Percentiles rank a stretch among this genome's conserved stretches.
Conservation (phyloP, 2,797 vertebrate genomes). For the Peromyscus melanophrys region DNA sequence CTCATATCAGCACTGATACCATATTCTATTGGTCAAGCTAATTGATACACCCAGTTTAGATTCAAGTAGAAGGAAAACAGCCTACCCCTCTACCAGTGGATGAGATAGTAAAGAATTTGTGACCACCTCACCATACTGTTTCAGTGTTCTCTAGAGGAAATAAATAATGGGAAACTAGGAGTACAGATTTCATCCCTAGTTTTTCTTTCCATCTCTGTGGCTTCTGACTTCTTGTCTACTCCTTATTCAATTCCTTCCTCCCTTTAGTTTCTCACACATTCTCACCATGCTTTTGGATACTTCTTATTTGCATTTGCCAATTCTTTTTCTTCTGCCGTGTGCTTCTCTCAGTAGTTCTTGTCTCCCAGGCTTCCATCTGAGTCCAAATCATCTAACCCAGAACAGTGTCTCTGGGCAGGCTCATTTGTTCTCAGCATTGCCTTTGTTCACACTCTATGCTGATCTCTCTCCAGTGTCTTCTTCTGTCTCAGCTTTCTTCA, state of each 20-base stretch:
- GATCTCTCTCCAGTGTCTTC: not conserved
- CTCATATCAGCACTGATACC: not conserved
- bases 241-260: not conserved
- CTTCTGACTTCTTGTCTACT: not conserved
- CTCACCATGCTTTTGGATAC: not conserved
- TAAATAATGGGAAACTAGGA: not conserved
- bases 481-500: not conserved
- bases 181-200: not conserved
- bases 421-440: not conserved
- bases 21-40: not conserved
- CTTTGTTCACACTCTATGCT: not conserved
- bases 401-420: not conserved
- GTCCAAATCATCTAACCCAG: not conserved
- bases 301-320: not conserved
- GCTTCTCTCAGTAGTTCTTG: not conserved
- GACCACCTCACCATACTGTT: not conserved
- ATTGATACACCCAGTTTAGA: not conserved
- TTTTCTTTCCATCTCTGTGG: not conserved
- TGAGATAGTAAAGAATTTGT: not conserved
- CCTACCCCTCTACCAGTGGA: not conserved
- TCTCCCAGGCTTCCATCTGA: not conserved
- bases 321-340: not conserved
- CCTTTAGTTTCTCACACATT: not conserved
- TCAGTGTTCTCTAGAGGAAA: not conserved
- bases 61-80: constrained; percentile 1